Conservation (phyloP, 1,140 invertebrate species). For the Penaeus chinensis region DNA sequence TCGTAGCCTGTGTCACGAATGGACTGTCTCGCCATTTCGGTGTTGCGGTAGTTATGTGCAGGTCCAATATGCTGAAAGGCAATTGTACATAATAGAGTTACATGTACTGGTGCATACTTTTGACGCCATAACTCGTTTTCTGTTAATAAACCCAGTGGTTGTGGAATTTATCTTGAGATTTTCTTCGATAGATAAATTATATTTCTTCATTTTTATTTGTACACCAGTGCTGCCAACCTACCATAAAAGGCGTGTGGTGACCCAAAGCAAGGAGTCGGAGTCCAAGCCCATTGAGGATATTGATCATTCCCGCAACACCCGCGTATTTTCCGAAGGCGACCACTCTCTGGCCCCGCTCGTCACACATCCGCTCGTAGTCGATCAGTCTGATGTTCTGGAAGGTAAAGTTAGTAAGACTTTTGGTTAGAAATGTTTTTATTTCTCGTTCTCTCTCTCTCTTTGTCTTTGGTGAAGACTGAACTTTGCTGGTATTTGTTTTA, state of each 20-base stretch:
- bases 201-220: not conserved
- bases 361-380: slow-evolving; percentile 97
- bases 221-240: slow-evolving; percentile 67
- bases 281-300: slow-evolving; percentile 97
- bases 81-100: not conserved
- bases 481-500: too few species aligned
- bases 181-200: not conserved
- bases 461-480: too few species aligned
- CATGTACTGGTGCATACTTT: too few species aligned
- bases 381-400: slow-evolving; percentile 91
- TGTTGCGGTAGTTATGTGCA: slow-evolving; percentile 97
- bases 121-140: too few species aligned
- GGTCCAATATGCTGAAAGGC: slow-evolving; percentile 90
- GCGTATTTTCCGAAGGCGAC: slow-evolving; percentile 99
- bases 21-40: slow-evolving; percentile 96
- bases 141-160: too few species aligned
- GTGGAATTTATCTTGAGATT: too few species aligned
- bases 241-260: slow-evolving; percentile 99
- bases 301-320: slow-evolving; percentile 98
- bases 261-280: slow-evolving; percentile 93
- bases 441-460: too few species aligned
- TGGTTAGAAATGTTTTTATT: not conserved
- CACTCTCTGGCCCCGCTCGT: slow-evolving; percentile 86
- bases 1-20: slow-evolving; percentile 98
- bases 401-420: not conserved